Percentiles rank a stretch among this genome's conserved stretches.
Evolutionary conservation across 2,113 vertebrate species (phyloP).

Genomic region (Argyrosomus japonicus): DNA sequence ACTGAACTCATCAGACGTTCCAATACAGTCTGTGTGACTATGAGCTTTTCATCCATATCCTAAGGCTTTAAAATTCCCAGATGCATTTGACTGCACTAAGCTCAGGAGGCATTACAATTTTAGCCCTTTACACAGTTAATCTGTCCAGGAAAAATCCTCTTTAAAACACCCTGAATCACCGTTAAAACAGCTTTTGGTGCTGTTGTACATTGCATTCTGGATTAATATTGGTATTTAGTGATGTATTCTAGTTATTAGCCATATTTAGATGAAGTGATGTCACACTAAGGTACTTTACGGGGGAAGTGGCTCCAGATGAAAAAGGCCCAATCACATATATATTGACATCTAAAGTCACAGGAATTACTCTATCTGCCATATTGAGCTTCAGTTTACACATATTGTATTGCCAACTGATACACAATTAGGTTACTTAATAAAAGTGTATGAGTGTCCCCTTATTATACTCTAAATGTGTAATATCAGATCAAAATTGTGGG

Average conservation of each 20-base stretch:
- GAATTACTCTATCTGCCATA: not conserved
- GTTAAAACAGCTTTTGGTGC: slow-evolving; percentile 26
- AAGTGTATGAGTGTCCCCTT: not conserved
- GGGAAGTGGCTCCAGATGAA: not conserved
- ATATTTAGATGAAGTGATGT: slow-evolving; percentile 21
- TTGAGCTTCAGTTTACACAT: not conserved
- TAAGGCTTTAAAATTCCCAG: slow-evolving; percentile 37
- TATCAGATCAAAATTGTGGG: not conserved
- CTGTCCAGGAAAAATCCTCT: slow-evolving; percentile 44
- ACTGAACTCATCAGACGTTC: slow-evolving; percentile 19
- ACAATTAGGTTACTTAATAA: not conserved
- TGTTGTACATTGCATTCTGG: slow-evolving; percentile 20
- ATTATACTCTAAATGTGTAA: not conserved
- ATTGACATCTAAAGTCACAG: too few species aligned
- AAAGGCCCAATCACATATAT: not conserved
- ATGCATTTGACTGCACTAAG: slow-evolving; percentile 41
- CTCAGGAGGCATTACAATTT: slow-evolving; percentile 56
- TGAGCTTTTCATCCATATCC: slow-evolving; percentile 38
- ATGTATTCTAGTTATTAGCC: slow-evolving; percentile 20
- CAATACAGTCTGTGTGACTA: not conserved
- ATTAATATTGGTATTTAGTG: slow-evolving; percentile 16
- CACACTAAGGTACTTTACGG: not conserved
- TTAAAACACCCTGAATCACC: slow-evolving; percentile 3
- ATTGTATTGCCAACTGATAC: not conserved
- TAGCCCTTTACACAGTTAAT: slow-evolving; percentile 48